Evolutionary conservation across 2,113 vertebrate genomes (phyloP), one percentile per base, ranked within the genome.

Genomic region (human): DNA sequence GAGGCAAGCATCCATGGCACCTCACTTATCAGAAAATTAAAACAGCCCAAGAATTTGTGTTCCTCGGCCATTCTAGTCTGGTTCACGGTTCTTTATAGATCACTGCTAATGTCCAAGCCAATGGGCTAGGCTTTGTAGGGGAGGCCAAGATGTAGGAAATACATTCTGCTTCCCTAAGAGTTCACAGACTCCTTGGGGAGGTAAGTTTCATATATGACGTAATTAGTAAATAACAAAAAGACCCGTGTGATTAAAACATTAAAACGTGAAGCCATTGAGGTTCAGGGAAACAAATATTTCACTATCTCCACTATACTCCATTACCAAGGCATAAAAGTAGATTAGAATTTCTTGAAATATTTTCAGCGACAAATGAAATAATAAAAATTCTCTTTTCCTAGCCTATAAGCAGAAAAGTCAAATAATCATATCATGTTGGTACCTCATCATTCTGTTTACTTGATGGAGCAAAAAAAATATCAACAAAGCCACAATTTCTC

Each of bases 321-420:
- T 95, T 83, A 82, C 73, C 32, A 89, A 94, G 83, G n/a, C 85
- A 95, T 48, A 88, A 93, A 90, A 85, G 16, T 61, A 91, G 32
- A 93, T 93, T 78, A 78, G 59, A 40, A 89, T 85, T 94, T 94
- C 80, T 97, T 97, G 83, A 97, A 96, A 94, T 94, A 93, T 93
- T 92, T 96, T 70, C 55, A 89, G 30, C 75, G n/a, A 70, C 92
- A 91, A 93, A n/a, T 86, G 75, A 97, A 96, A 96, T 92, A 96
- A 94, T 86, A 45, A 75, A 61, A 81, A 61, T 93, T 93, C 61
- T 94, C 73, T 59, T 94, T 96, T 83, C 9, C 17, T 88, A 66
- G 32, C 76, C 79, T 92, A n/a, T 80, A 86, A 84, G 35, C 83
- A 93, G 82, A 59, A 82, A 97, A 97, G 43, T 59, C 93, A 96